A percentile compares a stretch with the other conserved stretches of the same genome.
phyloP scores from a whole-genome alignment of 2,888 invertebrate genomes.

The Neoitamus cyanurus region DNA sequence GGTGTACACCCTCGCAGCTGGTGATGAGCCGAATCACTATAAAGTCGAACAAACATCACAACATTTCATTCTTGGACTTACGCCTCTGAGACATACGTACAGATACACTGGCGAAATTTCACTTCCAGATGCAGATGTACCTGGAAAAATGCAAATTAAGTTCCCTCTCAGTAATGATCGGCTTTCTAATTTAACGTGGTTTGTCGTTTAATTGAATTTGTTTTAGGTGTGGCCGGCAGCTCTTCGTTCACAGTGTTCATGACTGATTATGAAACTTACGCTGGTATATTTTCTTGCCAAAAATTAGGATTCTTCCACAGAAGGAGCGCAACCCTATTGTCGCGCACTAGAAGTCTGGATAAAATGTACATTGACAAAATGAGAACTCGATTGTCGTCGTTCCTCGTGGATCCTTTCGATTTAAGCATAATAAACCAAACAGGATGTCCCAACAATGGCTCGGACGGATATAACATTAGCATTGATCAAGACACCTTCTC shows the following conservation, averaged over 20 bases:
- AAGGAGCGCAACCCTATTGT: constrained; percentile 84
- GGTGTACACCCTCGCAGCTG: constrained; percentile 80
- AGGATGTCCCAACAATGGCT: constrained; percentile 73
- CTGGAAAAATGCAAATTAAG: constrained; percentile 78
- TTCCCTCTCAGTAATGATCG: constrained; percentile 84
- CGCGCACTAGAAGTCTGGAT: constrained; percentile 77
- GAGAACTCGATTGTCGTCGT: constrained; percentile 72
- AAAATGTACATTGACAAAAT: constrained; percentile 78
- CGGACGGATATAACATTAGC: constrained; percentile 74
- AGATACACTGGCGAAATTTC: constrained; percentile 79
- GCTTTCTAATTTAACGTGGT: background rate
- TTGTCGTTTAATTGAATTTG: background rate
- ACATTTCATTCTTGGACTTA: constrained; percentile 75
- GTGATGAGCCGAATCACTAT: constrained; percentile 76
- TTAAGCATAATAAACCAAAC: constrained; percentile 79
- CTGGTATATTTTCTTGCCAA: constrained; percentile 83
- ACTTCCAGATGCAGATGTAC: constrained; percentile 73
- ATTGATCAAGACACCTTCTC: constrained; percentile 82
- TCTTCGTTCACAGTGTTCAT: constrained; percentile 79
- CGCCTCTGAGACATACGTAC: constrained; percentile 82
- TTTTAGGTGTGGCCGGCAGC: constrained; percentile 77
- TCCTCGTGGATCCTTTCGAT: constrained; percentile 81
- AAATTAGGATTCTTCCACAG: constrained; percentile 78
- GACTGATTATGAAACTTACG: constrained; percentile 80
- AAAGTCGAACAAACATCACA: constrained; percentile 79